Evolutionary conservation across 2,797 vertebrate species (phyloP), one percentile per base, ranked within the genome.

Genomic region (Setipinna tenuifilis): DNA sequence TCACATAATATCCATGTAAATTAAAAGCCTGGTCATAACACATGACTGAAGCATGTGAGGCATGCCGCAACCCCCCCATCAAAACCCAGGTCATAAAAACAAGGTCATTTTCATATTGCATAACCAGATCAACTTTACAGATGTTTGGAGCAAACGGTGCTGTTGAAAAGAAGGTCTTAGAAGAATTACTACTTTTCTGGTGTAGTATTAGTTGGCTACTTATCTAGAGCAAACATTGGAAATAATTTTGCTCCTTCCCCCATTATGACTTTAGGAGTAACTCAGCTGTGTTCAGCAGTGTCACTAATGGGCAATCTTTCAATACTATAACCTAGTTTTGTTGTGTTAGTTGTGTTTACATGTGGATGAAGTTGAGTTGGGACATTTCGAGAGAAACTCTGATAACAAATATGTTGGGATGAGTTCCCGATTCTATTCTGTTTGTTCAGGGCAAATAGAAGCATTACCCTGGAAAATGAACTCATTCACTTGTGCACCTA

Each of bases 151-250:
- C 83, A 87, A 94, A 94, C 94, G 94, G 94, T 94, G 95, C 95
- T 94, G 89, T 94, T 85, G 85, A 86, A 87, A 90, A 87, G 81
- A 54, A 89, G 89, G 28, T 19, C 17, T 75, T 35, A 7, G 50
- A 41, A 21, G 90, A 91, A 94, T 87, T 89, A 89, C 83, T 82
- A 83, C 88, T 91, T 91, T 93, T 86, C 87, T 89, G 86, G 91
- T 95, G 93, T 94, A 94, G 93, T 94, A 95, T 95, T 94, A 91
- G 85, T 89, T 86, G 90, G 71, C 31, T 84, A 88, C 86, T 82
- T 85, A 83, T 88, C 88, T 82, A 59, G 48, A 83, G 81, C 19
- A 89, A 90, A 90, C 85, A 78, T 1, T 83, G 82, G 68, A 90
- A 0, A 80, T 31, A 54, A 59, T 48, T 31, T 80, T 4, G 23